A percentile compares a stretch with the other conserved stretches of the same genome.
These are phyloP conservation scores for Phenacoccus solenopsis DNA, from an alignment of 1,140 invertebrate species.

Conservation along the genomic window DNA sequence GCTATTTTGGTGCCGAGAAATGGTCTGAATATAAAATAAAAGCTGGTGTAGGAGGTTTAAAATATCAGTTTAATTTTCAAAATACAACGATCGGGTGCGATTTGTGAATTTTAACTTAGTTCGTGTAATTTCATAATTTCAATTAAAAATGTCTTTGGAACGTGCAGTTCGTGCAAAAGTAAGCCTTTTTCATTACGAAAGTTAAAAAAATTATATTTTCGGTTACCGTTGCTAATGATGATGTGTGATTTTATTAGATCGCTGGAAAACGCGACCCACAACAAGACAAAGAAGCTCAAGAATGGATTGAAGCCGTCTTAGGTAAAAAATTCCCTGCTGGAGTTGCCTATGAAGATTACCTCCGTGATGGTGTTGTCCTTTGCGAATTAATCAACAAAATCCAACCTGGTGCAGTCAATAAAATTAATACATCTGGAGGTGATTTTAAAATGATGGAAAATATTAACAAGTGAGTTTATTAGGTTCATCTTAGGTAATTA, in stretches of 20 bases:
- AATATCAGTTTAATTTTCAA: conserved; percentile 4
- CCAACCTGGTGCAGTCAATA: conserved; percentile 61
- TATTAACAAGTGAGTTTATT: conserved; percentile 58
- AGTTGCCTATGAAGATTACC: conserved; percentile 55
- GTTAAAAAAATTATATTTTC: background rate
- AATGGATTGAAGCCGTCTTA: conserved; percentile 76
- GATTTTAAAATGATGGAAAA: conserved; percentile 96
- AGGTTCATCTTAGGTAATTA: conserved; percentile 4
- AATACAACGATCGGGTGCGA: background rate
- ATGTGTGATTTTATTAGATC: conserved; percentile 42
- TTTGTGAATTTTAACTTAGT: background rate
- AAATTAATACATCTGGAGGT: conserved; percentile 76
- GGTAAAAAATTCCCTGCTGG: conserved; percentile 59
- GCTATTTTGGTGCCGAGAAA: background rate
- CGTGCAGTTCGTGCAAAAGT: conserved; percentile 24
- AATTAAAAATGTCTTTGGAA: conserved; percentile 23
- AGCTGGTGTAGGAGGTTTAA: background rate
- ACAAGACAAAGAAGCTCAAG: conserved; percentile 66
- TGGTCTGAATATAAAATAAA: background rate
- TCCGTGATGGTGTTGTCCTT: conserved; percentile 74
- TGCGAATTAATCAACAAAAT: conserved; percentile 86
- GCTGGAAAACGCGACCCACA: conserved; percentile 70
- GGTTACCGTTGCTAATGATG: background rate
- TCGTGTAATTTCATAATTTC: background rate
- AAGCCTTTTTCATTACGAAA: conserved; percentile 8